A percentile compares a stretch with the other conserved stretches of the same genome.
These are phyloP conservation scores for Melanitta fusca DNA, from an alignment of 2,797 vertebrate species.

Conservation along the genomic window DNA sequence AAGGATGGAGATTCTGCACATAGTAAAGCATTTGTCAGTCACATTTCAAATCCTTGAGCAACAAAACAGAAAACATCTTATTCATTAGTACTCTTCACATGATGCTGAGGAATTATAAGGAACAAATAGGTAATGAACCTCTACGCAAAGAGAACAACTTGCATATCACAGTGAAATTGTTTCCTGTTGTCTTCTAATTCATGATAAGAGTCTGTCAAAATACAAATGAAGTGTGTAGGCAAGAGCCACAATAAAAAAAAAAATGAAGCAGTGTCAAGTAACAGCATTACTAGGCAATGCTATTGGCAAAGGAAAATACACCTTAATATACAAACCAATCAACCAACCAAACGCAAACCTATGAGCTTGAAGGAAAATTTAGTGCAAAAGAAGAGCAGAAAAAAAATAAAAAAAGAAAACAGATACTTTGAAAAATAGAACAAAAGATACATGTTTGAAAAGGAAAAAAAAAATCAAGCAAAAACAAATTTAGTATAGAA, in stretches of 20 bases:
- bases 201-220: conserved; percentile 9
- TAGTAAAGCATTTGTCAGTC: not conserved
- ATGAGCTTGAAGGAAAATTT: not conserved
- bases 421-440: not conserved
- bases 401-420: rapidly evolving
- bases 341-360: no score
- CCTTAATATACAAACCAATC: not conserved
- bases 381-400: not conserved
- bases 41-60: not conserved
- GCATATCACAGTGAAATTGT: not conserved
- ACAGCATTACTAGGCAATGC: not conserved
- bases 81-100: not conserved
- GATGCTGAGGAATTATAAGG: not conserved
- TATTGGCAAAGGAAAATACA: not conserved
- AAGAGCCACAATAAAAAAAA: not conserved
- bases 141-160: not conserved
- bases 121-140: not conserved
- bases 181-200: not conserved
- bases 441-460: not conserved
- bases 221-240: not conserved
- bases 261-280: not conserved
- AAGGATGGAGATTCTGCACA: not conserved
- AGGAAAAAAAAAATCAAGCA: not conserved
- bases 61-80: not conserved
- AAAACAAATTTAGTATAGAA: not conserved